A percentile compares a stretch with the other conserved stretches of the same genome.
These are phyloP conservation scores for Rhinoderma darwinii DNA, from an alignment of 2,113 vertebrate species.

Conservation along the genomic window DNA sequence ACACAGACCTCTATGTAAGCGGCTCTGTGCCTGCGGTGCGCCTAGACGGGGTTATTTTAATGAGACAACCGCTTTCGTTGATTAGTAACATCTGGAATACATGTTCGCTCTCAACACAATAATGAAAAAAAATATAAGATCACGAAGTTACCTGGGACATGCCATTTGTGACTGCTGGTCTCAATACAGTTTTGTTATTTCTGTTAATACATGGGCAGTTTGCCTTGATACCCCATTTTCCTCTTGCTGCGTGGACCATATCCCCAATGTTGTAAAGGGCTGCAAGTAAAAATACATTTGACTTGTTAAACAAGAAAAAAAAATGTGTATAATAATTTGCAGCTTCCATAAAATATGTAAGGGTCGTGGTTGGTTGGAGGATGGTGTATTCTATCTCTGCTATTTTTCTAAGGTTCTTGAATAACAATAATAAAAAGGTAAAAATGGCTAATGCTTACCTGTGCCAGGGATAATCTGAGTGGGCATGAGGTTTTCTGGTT, in stretches of 20 bases:
- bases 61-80: too few species aligned
- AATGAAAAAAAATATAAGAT: not conserved
- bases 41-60: too few species aligned
- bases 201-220: constrained; percentile 97
- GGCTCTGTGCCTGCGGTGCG: too few species aligned
- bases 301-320: not conserved
- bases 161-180: constrained; percentile 91
- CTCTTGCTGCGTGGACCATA: constrained; percentile 96
- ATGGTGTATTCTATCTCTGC: too few species aligned
- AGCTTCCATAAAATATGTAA: not conserved
- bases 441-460: constrained; percentile 75
- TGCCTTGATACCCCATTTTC: constrained; percentile 99
- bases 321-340: not conserved
- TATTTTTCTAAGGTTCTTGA: not conserved
- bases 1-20: too few species aligned
- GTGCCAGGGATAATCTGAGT: constrained; percentile 98
- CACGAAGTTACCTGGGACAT: constrained; percentile 96
- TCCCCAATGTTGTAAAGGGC: constrained; percentile 98
- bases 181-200: constrained; percentile 87
- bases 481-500: constrained; percentile 98
- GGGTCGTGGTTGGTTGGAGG: too few species aligned
- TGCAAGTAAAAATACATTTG: constrained; percentile 65
- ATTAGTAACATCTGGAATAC: too few species aligned
- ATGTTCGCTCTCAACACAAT: not conserved
- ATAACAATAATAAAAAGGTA: not conserved